phyloP scores from a whole-genome alignment of 1,140 invertebrate genomes.

The Leptopilina boulardi region DNA sequence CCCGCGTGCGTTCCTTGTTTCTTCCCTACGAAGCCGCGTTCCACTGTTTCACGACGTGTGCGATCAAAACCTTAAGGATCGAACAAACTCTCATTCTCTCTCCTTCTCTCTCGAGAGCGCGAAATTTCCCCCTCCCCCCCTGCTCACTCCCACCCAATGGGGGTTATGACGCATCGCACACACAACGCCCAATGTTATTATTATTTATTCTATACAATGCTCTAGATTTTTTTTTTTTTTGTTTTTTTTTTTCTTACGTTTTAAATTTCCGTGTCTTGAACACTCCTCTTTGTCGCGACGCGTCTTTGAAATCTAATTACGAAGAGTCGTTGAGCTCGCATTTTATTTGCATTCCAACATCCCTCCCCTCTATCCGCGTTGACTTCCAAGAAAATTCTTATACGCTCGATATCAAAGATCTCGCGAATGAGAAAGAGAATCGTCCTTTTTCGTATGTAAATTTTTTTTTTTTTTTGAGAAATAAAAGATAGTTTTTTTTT shows the following conservation, averaged over 20 bases:
- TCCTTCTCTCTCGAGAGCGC: neutral
- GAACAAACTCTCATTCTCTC: neutral
- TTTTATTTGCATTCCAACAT: constrained; percentile 20
- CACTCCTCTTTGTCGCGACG: too few species aligned
- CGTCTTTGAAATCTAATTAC: constrained; percentile 4
- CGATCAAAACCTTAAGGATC: constrained; percentile 49
- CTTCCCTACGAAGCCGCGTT: constrained; percentile 42
- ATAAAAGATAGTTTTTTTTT: too few species aligned
- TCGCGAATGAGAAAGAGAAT: neutral
- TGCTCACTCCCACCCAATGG: too few species aligned
- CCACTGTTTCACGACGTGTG: constrained; percentile 53
- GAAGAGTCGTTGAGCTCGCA: neutral
- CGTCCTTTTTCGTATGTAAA: too few species aligned
- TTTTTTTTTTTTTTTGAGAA: neutral
- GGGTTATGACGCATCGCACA: neutral
- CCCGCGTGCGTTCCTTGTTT: constrained; percentile 32
- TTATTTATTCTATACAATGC: too few species aligned
- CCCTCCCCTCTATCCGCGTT: too few species aligned
- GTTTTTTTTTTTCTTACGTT: neutral
- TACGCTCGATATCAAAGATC: neutral
- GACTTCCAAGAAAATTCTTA: constrained; percentile 16
- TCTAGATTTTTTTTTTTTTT: constrained; percentile 29
- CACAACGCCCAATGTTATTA: too few species aligned
- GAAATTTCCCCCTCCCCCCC: constrained; percentile 1
- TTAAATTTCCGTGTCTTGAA: too few species aligned